Evolutionary conservation across 2,113 vertebrate genomes (phyloP).

Genomic region (Sinocyclocheilus anshuiensis): DNA sequence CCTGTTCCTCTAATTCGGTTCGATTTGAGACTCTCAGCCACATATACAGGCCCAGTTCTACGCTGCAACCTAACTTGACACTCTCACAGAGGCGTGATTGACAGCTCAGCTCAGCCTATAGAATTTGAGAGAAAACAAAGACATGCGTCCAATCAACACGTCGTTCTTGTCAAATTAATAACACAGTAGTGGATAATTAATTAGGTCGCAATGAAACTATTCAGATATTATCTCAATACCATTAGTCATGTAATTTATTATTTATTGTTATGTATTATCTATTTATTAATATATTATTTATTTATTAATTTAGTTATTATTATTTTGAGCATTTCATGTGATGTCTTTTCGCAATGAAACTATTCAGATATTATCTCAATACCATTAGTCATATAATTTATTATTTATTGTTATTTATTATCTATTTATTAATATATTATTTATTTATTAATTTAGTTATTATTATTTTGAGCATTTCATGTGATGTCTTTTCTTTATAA

Average conservation of each 20-base stretch:
- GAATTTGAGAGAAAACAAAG: background rate
- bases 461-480: background rate
- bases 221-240: background rate
- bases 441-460: no score
- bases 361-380: no score
- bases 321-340: background rate
- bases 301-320: no score
- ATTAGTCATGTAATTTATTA: background rate
- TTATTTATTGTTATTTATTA: no score
- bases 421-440: no score
- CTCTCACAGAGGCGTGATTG: slow-evolving; percentile 2
- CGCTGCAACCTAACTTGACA: slow-evolving; percentile 46
- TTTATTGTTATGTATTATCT: no score
- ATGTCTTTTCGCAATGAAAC: background rate
- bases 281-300: no score
- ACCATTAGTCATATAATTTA: no score
- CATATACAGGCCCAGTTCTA: slow-evolving; percentile 45
- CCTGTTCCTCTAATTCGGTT: background rate
- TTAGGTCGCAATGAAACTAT: background rate
- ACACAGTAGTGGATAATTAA: background rate
- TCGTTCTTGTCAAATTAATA: background rate
- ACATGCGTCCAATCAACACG: background rate
- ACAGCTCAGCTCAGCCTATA: slow-evolving; percentile 33
- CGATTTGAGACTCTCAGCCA: background rate
- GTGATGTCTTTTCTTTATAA: background rate